phyloP scores from a whole-genome alignment of 2,113 vertebrate genomes.

The Dasyprocta punctata region DNA sequence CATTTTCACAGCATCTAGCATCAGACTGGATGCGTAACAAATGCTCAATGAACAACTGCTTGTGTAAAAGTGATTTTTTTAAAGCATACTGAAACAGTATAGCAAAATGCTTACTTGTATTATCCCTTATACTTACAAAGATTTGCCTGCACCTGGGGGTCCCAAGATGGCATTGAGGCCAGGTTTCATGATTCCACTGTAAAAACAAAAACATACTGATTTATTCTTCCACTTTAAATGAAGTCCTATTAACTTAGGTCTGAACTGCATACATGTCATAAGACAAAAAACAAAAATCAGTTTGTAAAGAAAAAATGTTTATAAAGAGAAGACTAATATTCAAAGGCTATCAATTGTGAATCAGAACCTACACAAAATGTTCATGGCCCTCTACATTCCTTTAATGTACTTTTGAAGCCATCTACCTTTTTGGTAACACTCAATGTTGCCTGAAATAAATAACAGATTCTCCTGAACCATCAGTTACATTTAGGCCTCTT shows the following conservation, averaged over 20 bases:
- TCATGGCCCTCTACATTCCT: background rate
- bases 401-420: background rate
- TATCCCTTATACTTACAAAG: slow-evolving; percentile 92
- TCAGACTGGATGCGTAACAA: background rate
- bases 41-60: background rate
- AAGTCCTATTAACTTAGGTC: background rate
- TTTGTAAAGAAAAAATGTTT: background rate
- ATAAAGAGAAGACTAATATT: background rate
- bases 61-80: background rate
- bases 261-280: background rate
- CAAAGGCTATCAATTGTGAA: background rate
- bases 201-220: background rate
- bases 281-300: background rate
- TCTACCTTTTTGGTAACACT: background rate
- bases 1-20: background rate
- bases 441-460: background rate
- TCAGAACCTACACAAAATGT: background rate
- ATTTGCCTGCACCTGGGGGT: slow-evolving; percentile 96
- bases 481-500: background rate
- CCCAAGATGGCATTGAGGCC: slow-evolving; percentile 97
- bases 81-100: background rate
- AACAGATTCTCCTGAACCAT: background rate
- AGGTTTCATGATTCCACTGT: slow-evolving; percentile 77
- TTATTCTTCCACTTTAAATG: background rate
- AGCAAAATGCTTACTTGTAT: background rate